Evolutionary conservation across 1,140 invertebrate species (phyloP), one percentile per base, ranked within the genome.

Genomic region (Eubasilissa regina): DNA sequence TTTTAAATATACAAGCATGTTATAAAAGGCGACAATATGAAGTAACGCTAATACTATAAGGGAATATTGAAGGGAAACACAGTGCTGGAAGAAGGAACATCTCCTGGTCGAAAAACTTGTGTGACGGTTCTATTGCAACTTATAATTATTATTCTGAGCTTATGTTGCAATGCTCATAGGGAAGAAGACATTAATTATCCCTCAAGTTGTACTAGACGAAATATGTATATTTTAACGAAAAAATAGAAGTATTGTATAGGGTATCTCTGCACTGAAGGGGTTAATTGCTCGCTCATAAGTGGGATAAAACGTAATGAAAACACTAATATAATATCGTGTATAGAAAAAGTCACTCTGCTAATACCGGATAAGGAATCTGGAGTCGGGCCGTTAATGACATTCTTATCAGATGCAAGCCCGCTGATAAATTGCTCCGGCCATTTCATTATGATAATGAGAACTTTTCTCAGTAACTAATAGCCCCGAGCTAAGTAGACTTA

Each of bases 381-480:
- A 48, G 66, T 70, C 13, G 44, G 64, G 15, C 51, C 68, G 68
- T 55, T 73, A 73, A 73, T 73, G 68, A 55, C 47, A 35, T n/a
- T 15, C 19, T 60, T 72, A 78, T 78, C 77, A 62, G 77, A 78
- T 78, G 19, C 12, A 6, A 53, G 13, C 25, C 17, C 66, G 66
- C 55, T 78, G 77, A 78, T 78, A 73, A 60, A 78, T 78, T 25
- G 77, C 44, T 44, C 13, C 6, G 17, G 44, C 66, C 25, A 51
- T 60, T 60, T 72, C 68, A 58, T 78, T 73, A 62, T 62, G 66
- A 62, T 78, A 78, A 78, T 78, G 45, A 25, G 10, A 21, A 48
- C 66, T 60, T 11, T 73, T 73, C n/a, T 62, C 35, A 12, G 19
- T 17, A 51, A 78, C 73, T 78, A 73, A 78, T 78, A 60, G 70